Evolutionary conservation across 2,888 invertebrate genomes (phyloP).

Genomic region (Thalpophila matura): DNA sequence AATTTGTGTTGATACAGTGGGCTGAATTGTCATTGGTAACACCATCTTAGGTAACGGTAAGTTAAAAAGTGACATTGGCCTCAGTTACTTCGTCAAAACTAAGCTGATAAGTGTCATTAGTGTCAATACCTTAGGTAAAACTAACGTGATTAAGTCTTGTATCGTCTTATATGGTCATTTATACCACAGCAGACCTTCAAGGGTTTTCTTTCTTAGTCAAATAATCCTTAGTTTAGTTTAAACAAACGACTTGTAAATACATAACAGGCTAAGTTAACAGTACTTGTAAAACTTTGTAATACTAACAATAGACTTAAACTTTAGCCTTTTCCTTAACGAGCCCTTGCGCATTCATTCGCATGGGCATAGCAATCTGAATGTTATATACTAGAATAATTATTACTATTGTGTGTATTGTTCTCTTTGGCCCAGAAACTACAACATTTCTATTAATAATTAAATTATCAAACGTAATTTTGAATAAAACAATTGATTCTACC

Average conservation of each 20-base stretch:
- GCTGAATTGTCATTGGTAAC: neutral
- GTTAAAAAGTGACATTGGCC: neutral
- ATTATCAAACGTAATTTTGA: neutral
- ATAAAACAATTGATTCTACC: neutral
- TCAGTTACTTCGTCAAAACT: no score
- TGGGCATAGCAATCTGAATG: slow-evolving; percentile 7
- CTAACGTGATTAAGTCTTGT: no score
- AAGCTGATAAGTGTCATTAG: no score
- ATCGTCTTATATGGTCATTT: no score
- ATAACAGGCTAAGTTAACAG: slow-evolving; percentile 8
- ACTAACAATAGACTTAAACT: slow-evolving; percentile 23
- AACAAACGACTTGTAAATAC: slow-evolving; percentile 4
- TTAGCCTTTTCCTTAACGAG: slow-evolving; percentile 31
- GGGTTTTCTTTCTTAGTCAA: neutral
- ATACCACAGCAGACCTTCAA: neutral
- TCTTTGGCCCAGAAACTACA: neutral
- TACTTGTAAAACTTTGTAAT: slow-evolving; percentile 9
- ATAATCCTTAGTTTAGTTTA: slow-evolving; percentile 1
- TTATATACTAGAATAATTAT: slow-evolving; percentile 17
- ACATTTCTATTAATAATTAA: slow-evolving; percentile 27
- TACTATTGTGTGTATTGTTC: slow-evolving; percentile 15
- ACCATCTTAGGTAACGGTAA: neutral
- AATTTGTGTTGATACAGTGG: neutral
- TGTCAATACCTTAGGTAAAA: no score
- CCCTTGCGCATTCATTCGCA: slow-evolving; percentile 16